A percentile compares a stretch with the other conserved stretches of the same genome.
These are phyloP conservation scores for Teleiodes luculella DNA, from an alignment of 2,888 invertebrate species.

Conservation along the genomic window DNA sequence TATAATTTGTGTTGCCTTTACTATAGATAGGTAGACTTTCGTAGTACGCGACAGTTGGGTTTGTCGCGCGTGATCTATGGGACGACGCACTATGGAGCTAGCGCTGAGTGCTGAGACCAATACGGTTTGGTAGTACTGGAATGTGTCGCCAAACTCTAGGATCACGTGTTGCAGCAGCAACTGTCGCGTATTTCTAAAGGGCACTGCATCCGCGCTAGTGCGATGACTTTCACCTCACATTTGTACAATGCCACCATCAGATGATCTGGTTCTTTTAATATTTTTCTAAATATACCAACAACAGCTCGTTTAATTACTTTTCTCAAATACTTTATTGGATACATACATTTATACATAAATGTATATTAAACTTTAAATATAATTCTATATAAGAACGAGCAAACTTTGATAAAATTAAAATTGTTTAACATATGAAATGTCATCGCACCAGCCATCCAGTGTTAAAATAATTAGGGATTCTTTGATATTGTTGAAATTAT, in stretches of 20 bases:
- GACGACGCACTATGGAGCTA: not conserved
- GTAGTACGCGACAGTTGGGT: not conserved
- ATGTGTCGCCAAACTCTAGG: no score
- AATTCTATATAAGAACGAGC: slow-evolving; percentile 77
- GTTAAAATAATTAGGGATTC: slow-evolving; percentile 57
- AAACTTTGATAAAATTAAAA: slow-evolving; percentile 78
- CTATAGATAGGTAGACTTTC: slow-evolving; percentile 24
- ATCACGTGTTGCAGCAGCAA: not conserved
- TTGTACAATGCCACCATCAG: slow-evolving; percentile 85
- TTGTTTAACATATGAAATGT: slow-evolving; percentile 73
- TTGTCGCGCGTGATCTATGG: not conserved
- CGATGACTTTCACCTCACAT: slow-evolving; percentile 69
- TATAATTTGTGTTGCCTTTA: slow-evolving; percentile 58
- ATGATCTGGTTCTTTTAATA: slow-evolving; percentile 81
- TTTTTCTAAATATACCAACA: slow-evolving; percentile 79
- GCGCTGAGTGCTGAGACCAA: not conserved
- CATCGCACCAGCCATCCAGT: slow-evolving; percentile 45
- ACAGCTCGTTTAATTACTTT: slow-evolving; percentile 63
- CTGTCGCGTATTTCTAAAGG: not conserved
- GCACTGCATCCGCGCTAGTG: slow-evolving; percentile 31
- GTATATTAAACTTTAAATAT: slow-evolving; percentile 74
- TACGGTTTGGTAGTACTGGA: no score
- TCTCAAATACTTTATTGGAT: slow-evolving; percentile 60
- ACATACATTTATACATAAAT: slow-evolving; percentile 58
- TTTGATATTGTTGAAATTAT: slow-evolving; percentile 74